A percentile compares a stretch with the other conserved stretches of the same genome.
Evolutionary conservation across 2,797 vertebrate species (phyloP).

Genomic region (Cuculus canorus): DNA sequence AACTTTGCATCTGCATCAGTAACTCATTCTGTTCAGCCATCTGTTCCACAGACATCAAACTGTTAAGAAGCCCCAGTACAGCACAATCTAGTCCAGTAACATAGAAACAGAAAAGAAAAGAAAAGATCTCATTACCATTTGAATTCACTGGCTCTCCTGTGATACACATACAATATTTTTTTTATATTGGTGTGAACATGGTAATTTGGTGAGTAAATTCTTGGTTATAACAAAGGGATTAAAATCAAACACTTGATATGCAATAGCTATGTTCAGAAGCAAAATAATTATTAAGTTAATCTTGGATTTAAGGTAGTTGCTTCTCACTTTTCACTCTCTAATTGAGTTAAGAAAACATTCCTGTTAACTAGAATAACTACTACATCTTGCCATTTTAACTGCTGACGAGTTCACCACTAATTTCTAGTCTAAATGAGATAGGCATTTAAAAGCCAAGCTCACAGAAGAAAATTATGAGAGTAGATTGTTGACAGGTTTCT

Average conservation of each 20-base stretch:
- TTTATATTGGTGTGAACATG: slow-evolving; percentile 30
- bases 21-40: slow-evolving; percentile 68
- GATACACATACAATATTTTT: slow-evolving; percentile 47
- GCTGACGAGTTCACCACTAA: background rate
- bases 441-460: background rate
- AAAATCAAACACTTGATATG: background rate
- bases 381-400: slow-evolving; percentile 17
- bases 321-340: background rate
- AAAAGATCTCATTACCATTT: slow-evolving; percentile 66
- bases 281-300: background rate
- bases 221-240: background rate
- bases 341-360: background rate
- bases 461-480: background rate
- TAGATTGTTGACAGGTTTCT: background rate
- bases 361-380: background rate
- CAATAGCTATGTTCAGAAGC: background rate
- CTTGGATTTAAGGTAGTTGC: background rate
- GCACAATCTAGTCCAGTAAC: slow-evolving; percentile 50
- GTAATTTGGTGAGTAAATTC: slow-evolving; percentile 30
- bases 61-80: slow-evolving; percentile 47
- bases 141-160: slow-evolving; percentile 45
- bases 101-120: slow-evolving; percentile 25
- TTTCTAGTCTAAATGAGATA: background rate
- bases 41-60: slow-evolving; percentile 61
- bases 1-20: slow-evolving; percentile 63